Conservation (phyloP, 1,140 invertebrate genomes). For the Phortica variegata region DNA sequence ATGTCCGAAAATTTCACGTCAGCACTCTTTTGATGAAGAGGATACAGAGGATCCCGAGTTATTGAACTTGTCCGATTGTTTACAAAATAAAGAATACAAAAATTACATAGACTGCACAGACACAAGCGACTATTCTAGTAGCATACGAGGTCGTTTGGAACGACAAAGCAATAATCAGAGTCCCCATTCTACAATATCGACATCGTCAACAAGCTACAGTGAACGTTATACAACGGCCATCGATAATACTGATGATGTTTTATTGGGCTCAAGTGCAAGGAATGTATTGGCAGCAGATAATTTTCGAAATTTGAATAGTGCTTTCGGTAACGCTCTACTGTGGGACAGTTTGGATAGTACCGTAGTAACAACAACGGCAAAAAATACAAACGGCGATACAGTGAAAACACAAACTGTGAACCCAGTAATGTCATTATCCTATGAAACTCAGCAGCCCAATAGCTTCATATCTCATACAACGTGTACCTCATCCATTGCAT, state of each 20-base stretch:
- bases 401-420: neutral
- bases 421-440: no score
- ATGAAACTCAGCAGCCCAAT: no score
- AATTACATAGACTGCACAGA: no score
- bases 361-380: neutral
- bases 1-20: no score
- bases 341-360: neutral
- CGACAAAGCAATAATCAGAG: slow-evolving; percentile 3
- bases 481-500: no score
- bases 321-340: neutral
- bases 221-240: slow-evolving; percentile 4
- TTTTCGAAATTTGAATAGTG: neutral
- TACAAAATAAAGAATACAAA: no score
- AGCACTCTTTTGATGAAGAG: no score
- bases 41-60: no score
- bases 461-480: no score
- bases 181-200: neutral
- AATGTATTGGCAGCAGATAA: neutral
- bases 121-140: no score
- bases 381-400: neutral
- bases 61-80: no score
- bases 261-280: slow-evolving; percentile 7
- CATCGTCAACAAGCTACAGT: neutral
- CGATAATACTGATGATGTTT: slow-evolving; percentile 2
- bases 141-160: neutral